Evolutionary conservation across 1,140 invertebrate genomes (phyloP).

Genomic region (Aethina tumida): DNA sequence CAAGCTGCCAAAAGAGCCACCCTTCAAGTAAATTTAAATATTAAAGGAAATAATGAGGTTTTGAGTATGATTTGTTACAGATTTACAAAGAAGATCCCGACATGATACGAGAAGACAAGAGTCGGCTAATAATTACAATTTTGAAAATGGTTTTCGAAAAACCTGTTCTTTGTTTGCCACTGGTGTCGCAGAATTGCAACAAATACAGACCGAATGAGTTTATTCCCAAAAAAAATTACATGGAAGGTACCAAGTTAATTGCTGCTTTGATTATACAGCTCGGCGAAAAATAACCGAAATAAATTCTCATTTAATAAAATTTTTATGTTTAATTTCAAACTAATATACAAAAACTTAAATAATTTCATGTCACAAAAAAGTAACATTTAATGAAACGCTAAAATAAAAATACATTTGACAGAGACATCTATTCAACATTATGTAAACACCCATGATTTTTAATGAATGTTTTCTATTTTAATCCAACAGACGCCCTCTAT

Average conservation of each 20-base stretch:
- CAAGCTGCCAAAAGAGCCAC: slow-evolving; percentile 30
- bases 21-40: slow-evolving; percentile 25
- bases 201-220: slow-evolving; percentile 29
- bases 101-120: slow-evolving; percentile 31
- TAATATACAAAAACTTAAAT: too few relatives aligned
- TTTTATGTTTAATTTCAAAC: too few relatives aligned
- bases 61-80: slow-evolving; percentile 18
- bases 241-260: slow-evolving; percentile 33
- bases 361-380: too few relatives aligned
- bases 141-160: slow-evolving; percentile 26
- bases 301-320: too few relatives aligned
- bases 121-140: slow-evolving; percentile 23
- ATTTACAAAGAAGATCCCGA: slow-evolving; percentile 34
- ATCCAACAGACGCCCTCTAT: too few relatives aligned
- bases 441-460: too few relatives aligned
- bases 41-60: too few relatives aligned
- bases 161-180: slow-evolving; percentile 28
- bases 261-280: slow-evolving; percentile 30
- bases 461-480: too few relatives aligned
- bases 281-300: too few relatives aligned
- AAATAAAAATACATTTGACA: too few relatives aligned
- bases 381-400: too few relatives aligned
- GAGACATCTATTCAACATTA: too few relatives aligned
- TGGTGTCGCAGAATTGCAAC: slow-evolving; percentile 22
- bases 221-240: slow-evolving; percentile 27